Evolutionary conservation across 2,797 vertebrate genomes (phyloP).

Genomic region (Gymnothorax javanicus): DNA sequence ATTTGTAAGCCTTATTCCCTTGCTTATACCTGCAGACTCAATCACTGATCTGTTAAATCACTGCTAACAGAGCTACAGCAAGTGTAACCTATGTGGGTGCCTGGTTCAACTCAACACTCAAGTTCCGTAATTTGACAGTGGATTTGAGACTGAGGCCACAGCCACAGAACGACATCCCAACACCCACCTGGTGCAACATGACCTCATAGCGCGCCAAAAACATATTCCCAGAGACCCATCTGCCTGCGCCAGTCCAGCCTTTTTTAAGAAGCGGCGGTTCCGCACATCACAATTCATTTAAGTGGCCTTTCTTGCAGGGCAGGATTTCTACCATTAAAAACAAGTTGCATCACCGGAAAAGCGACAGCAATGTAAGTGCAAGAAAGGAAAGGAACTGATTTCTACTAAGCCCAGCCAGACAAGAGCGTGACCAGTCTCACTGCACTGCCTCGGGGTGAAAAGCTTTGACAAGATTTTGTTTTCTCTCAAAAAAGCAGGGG

Average conservation of each 20-base stretch:
- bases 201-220: constrained; percentile 52
- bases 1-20: constrained; percentile 48
- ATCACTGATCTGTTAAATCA: constrained; percentile 25
- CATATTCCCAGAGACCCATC: constrained; percentile 56
- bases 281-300: constrained; percentile 45
- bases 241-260: constrained; percentile 48
- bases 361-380: background rate
- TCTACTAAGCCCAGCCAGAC: background rate
- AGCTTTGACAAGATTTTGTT: background rate
- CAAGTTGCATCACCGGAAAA: background rate
- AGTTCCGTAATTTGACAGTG: constrained; percentile 3
- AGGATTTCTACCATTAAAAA: background rate
- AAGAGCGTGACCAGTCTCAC: background rate
- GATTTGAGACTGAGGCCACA: constrained; percentile 5
- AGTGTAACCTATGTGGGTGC: constrained; percentile 2
- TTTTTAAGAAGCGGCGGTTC: constrained; percentile 59
- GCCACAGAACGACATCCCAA: constrained; percentile 1
- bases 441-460: background rate
- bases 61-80: background rate
- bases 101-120: background rate
- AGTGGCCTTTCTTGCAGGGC: constrained; percentile 14
- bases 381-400: background rate
- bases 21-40: constrained; percentile 29
- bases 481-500: too few relatives aligned
- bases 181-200: constrained; percentile 43